Conservation (phyloP, 2,113 vertebrate species). For the Calidris pygmaea region DNA sequence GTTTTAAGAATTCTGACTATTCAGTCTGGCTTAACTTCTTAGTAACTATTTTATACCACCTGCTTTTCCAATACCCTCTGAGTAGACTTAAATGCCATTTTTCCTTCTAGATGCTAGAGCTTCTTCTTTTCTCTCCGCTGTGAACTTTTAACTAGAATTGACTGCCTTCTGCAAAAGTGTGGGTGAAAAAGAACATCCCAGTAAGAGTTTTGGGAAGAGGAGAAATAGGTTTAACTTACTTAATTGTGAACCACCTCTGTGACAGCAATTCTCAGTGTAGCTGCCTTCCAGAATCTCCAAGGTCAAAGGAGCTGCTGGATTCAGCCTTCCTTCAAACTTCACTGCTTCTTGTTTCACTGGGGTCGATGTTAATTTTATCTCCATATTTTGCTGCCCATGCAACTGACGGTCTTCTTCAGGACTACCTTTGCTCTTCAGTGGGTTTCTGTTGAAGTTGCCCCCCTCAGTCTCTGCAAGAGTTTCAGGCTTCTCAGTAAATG, state of each 20-base stretch:
- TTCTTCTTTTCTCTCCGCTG: neutral
- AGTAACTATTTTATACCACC: neutral
- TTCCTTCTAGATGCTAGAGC: neutral
- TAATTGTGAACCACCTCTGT: conserved; percentile 85
- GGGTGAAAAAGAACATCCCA: neutral
- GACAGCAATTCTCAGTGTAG: conserved; percentile 82
- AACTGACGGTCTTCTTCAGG: neutral
- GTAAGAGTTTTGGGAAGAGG: neutral
- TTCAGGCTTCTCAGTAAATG: neutral
- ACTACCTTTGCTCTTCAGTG: neutral
- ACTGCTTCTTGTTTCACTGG: conserved; percentile 65
- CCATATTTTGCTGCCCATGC: neutral
- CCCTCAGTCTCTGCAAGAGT: neutral
- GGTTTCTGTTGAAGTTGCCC: neutral
- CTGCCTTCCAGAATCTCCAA: conserved; percentile 77
- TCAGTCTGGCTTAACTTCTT: neutral
- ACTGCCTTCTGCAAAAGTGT: neutral
- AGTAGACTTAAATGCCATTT: neutral
- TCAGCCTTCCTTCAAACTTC: neutral
- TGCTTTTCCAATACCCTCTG: neutral
- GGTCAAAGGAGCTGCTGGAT: neutral
- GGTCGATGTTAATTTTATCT: conserved; percentile 82
- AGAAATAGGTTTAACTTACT: conserved; percentile 72
- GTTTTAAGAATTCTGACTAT: neutral
- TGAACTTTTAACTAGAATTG: neutral